Base-by-base conservation (phyloP, 2,113 vertebrate species). In the Caretta caretta region DNA sequence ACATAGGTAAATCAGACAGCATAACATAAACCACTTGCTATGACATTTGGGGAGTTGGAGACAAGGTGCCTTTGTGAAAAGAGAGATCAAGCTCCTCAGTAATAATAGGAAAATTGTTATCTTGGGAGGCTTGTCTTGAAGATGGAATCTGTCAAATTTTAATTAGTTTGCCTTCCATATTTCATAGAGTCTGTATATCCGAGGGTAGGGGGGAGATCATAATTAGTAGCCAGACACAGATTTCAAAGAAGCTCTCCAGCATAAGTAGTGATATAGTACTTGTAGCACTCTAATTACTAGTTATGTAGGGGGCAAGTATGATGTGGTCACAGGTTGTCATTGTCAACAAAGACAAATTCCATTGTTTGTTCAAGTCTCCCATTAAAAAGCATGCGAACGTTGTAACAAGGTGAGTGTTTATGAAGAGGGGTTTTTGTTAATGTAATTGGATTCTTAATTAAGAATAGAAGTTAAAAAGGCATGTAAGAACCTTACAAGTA, bases 111-210 rank as follows among this genome's bases (percentile, higher is more conserved):
- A 95, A 98, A 98, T 96, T 48, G 92, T 97, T 97, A 80, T 50
- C 88, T 53, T 96, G 97, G 97, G 97, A 98, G 97, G 88, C 92
- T 93, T 85, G 54, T 97, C 72, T 57, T 94, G 97, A 97, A 89
- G 95, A 96, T 10, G 38, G 97, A 97, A 98, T 97, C 97, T 98
- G 97, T 98, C 98, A 97, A 88, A 98, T 97, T 97, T 98, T 98
- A 98, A 98, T 98, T 98, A 96, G 98, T 98, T 98, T 98, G 97
- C 94, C 96, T 97, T 78, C 96, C 95, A 10, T 94, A 88, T 97
- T 94, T 96, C 96, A 85, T 97, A 53, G 90, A 96, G 94, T 92
- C 97, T 94, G 81, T 80, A 59, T 91, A 69, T 96, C 90, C 96
- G 95, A 97, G 97, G 93, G 84, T 92, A 95, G 80, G 54, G 10